Conservation (phyloP, 2,888 invertebrate genomes). For the Lasioglossum lativentre region DNA sequence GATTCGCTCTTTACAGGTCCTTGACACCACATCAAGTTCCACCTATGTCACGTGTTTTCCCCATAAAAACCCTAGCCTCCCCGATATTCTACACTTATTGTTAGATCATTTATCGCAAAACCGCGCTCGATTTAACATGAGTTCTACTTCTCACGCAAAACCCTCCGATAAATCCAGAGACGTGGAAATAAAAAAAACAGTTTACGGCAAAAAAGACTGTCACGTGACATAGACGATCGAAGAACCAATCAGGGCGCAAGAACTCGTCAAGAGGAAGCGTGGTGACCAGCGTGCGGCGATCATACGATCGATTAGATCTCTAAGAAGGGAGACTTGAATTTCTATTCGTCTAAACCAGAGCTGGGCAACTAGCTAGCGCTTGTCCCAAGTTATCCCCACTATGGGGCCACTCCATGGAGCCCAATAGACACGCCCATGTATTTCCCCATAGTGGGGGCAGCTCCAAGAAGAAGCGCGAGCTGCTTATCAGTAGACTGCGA, state of each 20-base stretch:
- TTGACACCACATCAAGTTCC: background rate
- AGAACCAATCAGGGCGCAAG: constrained; percentile 1
- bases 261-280: constrained; percentile 31
- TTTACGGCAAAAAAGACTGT: background rate
- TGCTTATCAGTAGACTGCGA: background rate
- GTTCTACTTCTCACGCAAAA: background rate
- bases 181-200: background rate
- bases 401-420: background rate
- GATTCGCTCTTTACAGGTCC: constrained; percentile 40
- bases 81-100: background rate
- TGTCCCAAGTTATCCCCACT: background rate
- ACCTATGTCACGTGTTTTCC: constrained; percentile 14
- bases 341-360: constrained; percentile 22
- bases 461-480: background rate
- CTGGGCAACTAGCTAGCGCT: background rate
- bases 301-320: constrained; percentile 43
- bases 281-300: constrained; percentile 68
- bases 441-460: background rate
- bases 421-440: background rate
- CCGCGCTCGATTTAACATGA: background rate
- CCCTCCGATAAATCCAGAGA: background rate
- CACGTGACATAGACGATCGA: constrained; percentile 24
- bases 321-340: constrained; percentile 35
- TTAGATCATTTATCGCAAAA: background rate
- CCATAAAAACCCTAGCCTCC: background rate